Evolutionary conservation across 2,113 vertebrate species (phyloP), one percentile per base, ranked within the genome.

Genomic region (Bubo bubo): DNA sequence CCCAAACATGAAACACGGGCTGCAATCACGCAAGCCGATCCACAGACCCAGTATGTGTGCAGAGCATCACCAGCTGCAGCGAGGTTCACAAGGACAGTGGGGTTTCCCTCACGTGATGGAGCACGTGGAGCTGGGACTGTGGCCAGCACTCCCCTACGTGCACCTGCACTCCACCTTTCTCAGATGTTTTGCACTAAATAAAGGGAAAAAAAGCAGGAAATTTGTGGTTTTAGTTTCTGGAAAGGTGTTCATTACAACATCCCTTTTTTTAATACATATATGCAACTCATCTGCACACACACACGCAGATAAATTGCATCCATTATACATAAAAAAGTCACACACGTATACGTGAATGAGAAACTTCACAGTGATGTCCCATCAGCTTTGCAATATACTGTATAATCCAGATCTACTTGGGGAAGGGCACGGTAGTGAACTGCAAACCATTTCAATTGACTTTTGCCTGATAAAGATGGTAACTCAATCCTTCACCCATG

Each of bases 51-150:
- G 62, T 22, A 16, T 0, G 14, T 12, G 63, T 74, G 53, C 30
- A 20, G 82, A 92, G 83, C 88, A 84, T 39, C 90, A 34, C 79
- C 91, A 93, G 91, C 86, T 95, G 91, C 64, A 19, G 58, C 0
- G 3, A 49, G 62, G 49, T 4, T 47, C 47, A 6, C 0, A 0
- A 34, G 70, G 79, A 66, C 58, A 55, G 17, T 0, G 0, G 32
- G 7, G 50, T 12, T 74, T 77, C 26, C 53, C 79, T 84, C 0
- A 0, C 34, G 4, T 4, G 27, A 32, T 1, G 1, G 64, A 86
- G 34, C 30, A 12, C 0, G 0, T 1, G 1, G 58, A 64, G 53
- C 56, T 60, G 52, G 24, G 53, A 62, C 79, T 52, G 28, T 5
- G 32, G 24, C 84, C 81, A 88, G 71, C 20, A 1, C 35, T 8